Evolutionary conservation across 2,888 invertebrate genomes (phyloP).

Genomic region (Micoletzkya japonica): DNA sequence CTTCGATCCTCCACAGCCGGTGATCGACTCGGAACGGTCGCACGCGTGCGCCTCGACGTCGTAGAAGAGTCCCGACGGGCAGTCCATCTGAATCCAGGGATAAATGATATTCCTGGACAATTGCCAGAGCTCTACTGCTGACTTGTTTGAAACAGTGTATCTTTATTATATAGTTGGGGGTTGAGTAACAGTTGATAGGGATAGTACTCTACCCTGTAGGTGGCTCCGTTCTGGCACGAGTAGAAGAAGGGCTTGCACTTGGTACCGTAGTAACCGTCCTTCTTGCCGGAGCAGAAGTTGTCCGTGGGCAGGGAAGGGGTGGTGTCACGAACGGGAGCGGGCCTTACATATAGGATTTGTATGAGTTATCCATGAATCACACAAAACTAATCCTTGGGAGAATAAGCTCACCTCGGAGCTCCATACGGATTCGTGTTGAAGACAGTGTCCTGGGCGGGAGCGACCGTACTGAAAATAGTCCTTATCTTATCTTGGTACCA

Average conservation of each 20-base stretch:
- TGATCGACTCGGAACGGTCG: neutral
- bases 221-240: slow-evolving; percentile 19
- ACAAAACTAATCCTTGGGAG: no score
- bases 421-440: no score
- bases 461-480: no score
- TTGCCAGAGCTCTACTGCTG: neutral
- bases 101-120: neutral
- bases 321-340: slow-evolving; percentile 6
- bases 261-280: slow-evolving; percentile 24
- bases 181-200: neutral
- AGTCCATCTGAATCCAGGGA: slow-evolving; percentile 5
- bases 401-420: no score
- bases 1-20: slow-evolving; percentile 12
- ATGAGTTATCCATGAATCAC: no score
- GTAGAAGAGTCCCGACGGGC: slow-evolving; percentile 22
- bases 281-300: slow-evolving; percentile 22
- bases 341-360: no score
- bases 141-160: neutral
- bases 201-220: neutral
- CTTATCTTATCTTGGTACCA: no score
- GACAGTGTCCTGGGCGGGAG: no score
- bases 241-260: slow-evolving; percentile 17
- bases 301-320: neutral
- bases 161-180: neutral
- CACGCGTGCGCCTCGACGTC: slow-evolving; percentile 1